phyloP scores from a whole-genome alignment of 2,888 invertebrate species.

The Apamea crenata region DNA sequence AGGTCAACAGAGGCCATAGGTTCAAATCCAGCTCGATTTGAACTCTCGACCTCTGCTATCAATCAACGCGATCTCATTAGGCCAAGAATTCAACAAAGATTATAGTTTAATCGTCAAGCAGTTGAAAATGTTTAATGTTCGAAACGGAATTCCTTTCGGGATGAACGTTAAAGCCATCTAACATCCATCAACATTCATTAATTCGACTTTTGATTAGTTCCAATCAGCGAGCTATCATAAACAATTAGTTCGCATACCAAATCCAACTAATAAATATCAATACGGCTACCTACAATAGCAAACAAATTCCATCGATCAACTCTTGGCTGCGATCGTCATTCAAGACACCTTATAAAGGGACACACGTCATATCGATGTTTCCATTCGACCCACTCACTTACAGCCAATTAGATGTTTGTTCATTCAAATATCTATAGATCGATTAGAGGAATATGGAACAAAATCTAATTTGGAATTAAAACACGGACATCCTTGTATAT shows the following conservation, averaged over 20 bases:
- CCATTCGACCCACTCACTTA: conserved; percentile 12
- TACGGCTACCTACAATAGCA: not conserved
- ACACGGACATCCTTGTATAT: not conserved
- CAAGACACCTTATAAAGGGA: conserved; percentile 29
- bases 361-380: conserved; percentile 46
- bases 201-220: conserved; percentile 7
- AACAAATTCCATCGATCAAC: conserved; percentile 31
- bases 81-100: conserved; percentile 25
- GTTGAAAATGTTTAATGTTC: not conserved
- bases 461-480: not conserved
- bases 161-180: not conserved
- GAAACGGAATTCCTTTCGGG: not conserved
- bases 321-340: conserved; percentile 15
- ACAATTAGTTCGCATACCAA: conserved; percentile 22
- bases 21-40: conserved; percentile 30
- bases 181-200: conserved; percentile 17
- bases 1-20: conserved; percentile 25
- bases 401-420: conserved; percentile 13
- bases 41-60: conserved; percentile 26
- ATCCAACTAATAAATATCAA: conserved; percentile 18
- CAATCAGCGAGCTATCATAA: conserved; percentile 15
- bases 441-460: not conserved
- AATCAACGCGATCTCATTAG: conserved; percentile 27
- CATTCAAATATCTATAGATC: conserved; percentile 20
- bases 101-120: conserved; percentile 1